Evolutionary conservation across 2,113 vertebrate genomes (phyloP).

Genomic region (Cynocephalus volans): DNA sequence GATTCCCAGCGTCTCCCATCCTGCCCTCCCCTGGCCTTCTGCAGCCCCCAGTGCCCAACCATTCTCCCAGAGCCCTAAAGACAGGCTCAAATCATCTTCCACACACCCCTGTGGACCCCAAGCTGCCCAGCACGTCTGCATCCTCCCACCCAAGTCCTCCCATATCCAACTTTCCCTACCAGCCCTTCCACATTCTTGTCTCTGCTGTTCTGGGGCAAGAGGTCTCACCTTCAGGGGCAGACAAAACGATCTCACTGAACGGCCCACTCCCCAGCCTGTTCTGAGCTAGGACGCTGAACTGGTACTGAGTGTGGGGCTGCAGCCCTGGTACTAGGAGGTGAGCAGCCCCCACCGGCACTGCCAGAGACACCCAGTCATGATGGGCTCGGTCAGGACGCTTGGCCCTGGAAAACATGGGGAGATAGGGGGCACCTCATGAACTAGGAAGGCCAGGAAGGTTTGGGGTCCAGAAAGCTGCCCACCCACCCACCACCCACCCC

Average conservation of each 20-base stretch:
- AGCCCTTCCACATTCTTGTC: neutral
- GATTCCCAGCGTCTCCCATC: neutral
- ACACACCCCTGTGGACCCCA: neutral
- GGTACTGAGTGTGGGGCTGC: conserved; percentile 92
- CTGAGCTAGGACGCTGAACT: conserved; percentile 97
- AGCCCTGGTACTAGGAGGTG: conserved; percentile 94
- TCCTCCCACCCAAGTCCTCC: neutral
- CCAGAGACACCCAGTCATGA: conserved; percentile 95
- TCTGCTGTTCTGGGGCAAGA: neutral
- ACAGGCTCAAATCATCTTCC: neutral
- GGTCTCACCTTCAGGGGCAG: conserved; percentile 92
- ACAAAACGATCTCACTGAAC: conserved; percentile 96
- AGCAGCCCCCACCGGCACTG: conserved; percentile 92
- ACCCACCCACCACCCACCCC: no score
- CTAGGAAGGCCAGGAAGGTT: neutral
- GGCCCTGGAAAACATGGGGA: conserved; percentile 86
- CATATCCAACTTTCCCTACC: neutral
- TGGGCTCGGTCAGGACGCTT: conserved; percentile 92
- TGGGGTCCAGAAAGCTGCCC: neutral
- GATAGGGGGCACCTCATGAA: neutral
- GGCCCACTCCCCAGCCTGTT: conserved; percentile 98
- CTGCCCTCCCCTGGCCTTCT: neutral
- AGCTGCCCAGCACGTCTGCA: neutral
- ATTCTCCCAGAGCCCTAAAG: neutral
- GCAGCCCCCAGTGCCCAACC: neutral